Evolutionary conservation across 2,888 invertebrate species (phyloP).

Genomic region (Dorcus parallelipipedus): DNA sequence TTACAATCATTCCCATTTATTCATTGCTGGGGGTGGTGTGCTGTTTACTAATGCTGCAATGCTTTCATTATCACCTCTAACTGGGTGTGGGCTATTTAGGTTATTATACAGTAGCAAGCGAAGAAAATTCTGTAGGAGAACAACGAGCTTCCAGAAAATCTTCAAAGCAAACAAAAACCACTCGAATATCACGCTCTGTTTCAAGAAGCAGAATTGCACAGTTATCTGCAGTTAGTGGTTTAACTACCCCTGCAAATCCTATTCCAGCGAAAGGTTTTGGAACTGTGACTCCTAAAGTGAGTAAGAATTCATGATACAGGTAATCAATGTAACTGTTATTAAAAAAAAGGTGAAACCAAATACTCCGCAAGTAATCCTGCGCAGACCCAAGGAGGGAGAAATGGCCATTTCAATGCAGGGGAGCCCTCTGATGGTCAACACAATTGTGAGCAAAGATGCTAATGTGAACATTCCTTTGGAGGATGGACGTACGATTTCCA

Average conservation of each 20-base stretch:
- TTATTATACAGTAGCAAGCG: conserved; percentile 40
- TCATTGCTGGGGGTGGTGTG: not conserved
- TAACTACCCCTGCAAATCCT: conserved; percentile 8
- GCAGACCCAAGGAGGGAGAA: conserved; percentile 62
- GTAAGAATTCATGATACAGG: not conserved
- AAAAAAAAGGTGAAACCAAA: conserved; percentile 52
- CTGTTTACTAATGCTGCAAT: conserved; percentile 9
- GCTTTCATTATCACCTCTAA: conserved; percentile 10
- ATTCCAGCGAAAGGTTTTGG: conserved; percentile 27
- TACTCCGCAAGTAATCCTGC: conserved; percentile 58
- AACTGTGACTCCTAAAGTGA: conserved; percentile 41
- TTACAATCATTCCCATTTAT: not conserved
- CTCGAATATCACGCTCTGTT: conserved; percentile 28
- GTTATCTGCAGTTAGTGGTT: not conserved
- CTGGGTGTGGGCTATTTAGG: conserved; percentile 29
- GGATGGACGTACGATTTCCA: conserved; percentile 61
- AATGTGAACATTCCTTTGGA: conserved; percentile 65
- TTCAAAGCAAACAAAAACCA: conserved; percentile 6
- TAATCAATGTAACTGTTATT: not conserved
- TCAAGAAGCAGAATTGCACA: conserved; percentile 22
- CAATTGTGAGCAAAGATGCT: conserved; percentile 52
- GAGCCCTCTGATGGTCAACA: conserved; percentile 61
- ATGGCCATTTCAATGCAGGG: conserved; percentile 67
- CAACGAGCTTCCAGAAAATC: conserved; percentile 19
- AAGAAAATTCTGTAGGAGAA: conserved; percentile 26